phyloP scores from a whole-genome alignment of 1,140 invertebrate genomes.

The Drosophila erecta region DNA sequence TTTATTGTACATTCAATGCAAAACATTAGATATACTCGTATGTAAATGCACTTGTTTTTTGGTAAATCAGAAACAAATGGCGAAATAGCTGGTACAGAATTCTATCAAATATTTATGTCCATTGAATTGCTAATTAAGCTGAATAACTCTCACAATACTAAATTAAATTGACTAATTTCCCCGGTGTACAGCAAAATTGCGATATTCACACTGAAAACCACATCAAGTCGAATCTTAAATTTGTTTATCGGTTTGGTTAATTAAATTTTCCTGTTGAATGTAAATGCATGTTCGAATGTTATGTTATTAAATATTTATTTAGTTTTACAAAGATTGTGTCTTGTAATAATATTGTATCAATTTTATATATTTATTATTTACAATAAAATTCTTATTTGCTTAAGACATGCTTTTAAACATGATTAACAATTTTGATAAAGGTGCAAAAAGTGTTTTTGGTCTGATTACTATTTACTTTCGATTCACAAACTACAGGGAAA shows the following conservation, averaged over 20 bases:
- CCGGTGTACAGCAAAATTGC: neutral
- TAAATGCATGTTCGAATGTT: slow-evolving; percentile 8
- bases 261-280: slow-evolving; percentile 8
- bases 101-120: slow-evolving; percentile 50
- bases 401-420: neutral
- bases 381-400: neutral
- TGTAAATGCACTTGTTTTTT: neutral
- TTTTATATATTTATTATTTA: neutral
- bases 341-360: neutral
- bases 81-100: slow-evolving; percentile 1
- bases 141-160: slow-evolving; percentile 58
- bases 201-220: slow-evolving; percentile 33
- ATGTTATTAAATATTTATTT: slow-evolving; percentile 52
- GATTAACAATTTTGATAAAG: neutral
- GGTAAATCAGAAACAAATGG: slow-evolving; percentile 16
- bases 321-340: slow-evolving; percentile 9
- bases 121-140: slow-evolving; percentile 64
- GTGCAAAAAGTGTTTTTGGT: neutral
- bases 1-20: neutral
- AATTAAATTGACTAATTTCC: slow-evolving; percentile 71
- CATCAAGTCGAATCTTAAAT: slow-evolving; percentile 55
- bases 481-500: neutral
- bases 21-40: neutral
- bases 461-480: neutral
- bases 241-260: slow-evolving; percentile 37